phyloP scores from a whole-genome alignment of 1,140 invertebrate species.

The Drosophila parabipectinata region DNA sequence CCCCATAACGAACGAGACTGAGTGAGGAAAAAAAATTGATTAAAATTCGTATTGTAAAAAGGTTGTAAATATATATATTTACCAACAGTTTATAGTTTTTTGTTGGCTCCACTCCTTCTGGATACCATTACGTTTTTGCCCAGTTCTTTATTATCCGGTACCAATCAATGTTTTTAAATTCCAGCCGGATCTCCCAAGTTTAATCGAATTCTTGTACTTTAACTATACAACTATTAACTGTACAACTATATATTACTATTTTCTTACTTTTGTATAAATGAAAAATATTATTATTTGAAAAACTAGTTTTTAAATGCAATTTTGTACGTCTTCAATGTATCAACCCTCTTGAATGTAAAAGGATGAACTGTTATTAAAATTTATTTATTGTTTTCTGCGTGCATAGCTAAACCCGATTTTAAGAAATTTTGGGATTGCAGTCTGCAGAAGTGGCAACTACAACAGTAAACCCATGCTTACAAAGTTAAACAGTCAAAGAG shows the following conservation, averaged over 20 bases:
- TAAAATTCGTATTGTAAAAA: constrained; percentile 73
- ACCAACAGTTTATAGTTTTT: constrained; percentile 44
- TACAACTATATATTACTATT: too few relatives aligned
- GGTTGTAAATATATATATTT: constrained; percentile 65
- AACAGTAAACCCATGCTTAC: constrained; percentile 68
- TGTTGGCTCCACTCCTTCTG: constrained; percentile 16
- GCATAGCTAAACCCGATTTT: constrained; percentile 44
- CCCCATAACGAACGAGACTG: constrained; percentile 1
- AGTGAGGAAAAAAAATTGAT: constrained; percentile 66
- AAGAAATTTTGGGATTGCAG: constrained; percentile 62
- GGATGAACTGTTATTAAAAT: background rate
- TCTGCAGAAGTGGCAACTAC: constrained; percentile 62
- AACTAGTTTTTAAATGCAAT: too few relatives aligned
- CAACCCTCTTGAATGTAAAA: too few relatives aligned
- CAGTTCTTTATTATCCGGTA: background rate
- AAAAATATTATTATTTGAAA: too few relatives aligned
- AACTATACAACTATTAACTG: too few relatives aligned
- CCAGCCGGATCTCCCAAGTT: too few relatives aligned
- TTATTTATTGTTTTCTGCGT: background rate
- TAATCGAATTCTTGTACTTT: background rate
- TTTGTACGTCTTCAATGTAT: too few relatives aligned
- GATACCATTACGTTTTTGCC: constrained; percentile 1
- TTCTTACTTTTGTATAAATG: too few relatives aligned
- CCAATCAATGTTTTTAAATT: background rate
- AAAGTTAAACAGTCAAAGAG: constrained; percentile 61